A percentile compares a stretch with the other conserved stretches of the same genome.
These are phyloP conservation scores for Acrobasis repandana DNA, from an alignment of 2,888 invertebrate species.

Conservation along the genomic window DNA sequence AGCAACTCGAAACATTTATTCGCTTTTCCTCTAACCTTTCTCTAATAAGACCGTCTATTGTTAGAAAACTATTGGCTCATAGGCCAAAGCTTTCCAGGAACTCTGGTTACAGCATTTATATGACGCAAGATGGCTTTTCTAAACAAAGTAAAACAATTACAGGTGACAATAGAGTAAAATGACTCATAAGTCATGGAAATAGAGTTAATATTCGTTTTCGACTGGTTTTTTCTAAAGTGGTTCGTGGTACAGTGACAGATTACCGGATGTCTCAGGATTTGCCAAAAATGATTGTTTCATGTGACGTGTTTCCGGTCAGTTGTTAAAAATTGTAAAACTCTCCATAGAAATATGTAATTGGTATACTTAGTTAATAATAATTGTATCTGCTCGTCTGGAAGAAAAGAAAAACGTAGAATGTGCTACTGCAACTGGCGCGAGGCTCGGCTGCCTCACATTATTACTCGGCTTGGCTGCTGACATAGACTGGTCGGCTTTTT, in stretches of 20 bases:
- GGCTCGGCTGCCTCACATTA: no score
- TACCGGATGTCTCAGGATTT: background rate
- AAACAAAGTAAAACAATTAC: constrained; percentile 8
- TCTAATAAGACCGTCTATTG: background rate
- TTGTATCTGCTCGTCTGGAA: no score
- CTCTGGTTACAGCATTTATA: constrained; percentile 3
- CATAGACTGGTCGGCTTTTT: no score
- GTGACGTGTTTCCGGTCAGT: background rate
- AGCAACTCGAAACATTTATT: background rate
- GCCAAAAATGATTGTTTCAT: constrained; percentile 1
- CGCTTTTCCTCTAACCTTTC: background rate
- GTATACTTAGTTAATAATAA: no score
- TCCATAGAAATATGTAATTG: no score
- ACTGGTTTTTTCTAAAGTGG: background rate
- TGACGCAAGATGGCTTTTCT: constrained; percentile 22
- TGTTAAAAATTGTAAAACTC: background rate
- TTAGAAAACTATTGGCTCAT: constrained; percentile 9
- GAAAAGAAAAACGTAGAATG: no score
- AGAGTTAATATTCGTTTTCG: background rate
- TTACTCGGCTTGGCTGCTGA: no score
- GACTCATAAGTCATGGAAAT: background rate
- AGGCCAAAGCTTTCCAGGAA: constrained; percentile 17
- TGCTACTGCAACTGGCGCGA: no score
- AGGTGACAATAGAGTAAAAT: background rate
- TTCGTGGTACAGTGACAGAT: constrained; percentile 7